phyloP scores from a whole-genome alignment of 2,888 invertebrate genomes.

The Helobdella robusta region DNA sequence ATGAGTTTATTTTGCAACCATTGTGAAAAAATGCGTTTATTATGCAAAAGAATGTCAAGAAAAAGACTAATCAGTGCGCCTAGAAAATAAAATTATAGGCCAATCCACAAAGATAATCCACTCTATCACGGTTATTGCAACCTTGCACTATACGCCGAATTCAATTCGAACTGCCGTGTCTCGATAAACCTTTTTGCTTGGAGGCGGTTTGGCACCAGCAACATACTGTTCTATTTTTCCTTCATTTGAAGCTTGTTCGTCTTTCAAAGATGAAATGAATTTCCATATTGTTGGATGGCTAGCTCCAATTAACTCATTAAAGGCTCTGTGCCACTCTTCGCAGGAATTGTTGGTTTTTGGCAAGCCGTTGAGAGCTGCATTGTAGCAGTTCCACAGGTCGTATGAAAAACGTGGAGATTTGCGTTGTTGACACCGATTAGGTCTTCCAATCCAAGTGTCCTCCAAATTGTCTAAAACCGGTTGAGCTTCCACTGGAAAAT shows the following conservation, averaged over 20 bases:
- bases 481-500: neutral
- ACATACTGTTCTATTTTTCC: neutral
- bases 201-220: neutral
- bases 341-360: neutral
- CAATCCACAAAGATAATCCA: neutral
- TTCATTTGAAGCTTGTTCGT: slow-evolving; percentile 9
- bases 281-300: neutral
- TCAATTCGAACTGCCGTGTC: neutral
- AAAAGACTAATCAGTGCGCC: too few species aligned
- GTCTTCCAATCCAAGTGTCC: slow-evolving; percentile 13
- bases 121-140: neutral
- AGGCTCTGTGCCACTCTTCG: neutral
- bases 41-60: too few species aligned
- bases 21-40: too few species aligned
- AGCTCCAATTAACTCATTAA: neutral
- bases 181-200: neutral
- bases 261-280: neutral
- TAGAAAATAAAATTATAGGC: slow-evolving; percentile 7
- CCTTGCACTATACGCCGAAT: neutral
- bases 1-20: too few species aligned
- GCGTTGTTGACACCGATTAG: slow-evolving; percentile 1
- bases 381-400: neutral
- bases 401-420: slow-evolving; percentile 3
- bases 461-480: neutral
- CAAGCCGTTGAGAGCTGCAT: neutral